Conservation (phyloP, 2,797 vertebrate genomes). For the Spea hammondii region DNA sequence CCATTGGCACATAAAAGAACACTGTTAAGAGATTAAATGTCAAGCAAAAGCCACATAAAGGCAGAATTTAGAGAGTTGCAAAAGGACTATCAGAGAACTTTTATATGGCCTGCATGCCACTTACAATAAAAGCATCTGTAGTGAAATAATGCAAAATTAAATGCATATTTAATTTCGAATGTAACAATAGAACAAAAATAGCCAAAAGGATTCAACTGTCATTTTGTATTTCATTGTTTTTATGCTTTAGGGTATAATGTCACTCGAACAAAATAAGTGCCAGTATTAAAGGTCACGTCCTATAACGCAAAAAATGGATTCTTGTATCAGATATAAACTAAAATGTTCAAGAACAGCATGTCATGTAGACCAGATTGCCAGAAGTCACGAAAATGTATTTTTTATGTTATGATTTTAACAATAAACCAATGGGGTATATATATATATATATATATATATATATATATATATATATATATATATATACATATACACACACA, state of each 20-base stretch:
- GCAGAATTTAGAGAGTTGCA: constrained; percentile 58
- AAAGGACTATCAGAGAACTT: constrained; percentile 58
- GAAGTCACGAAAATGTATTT: no score
- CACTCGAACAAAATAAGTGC: constrained; percentile 39
- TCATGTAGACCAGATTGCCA: no score
- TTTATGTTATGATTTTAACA: no score
- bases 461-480: no score
- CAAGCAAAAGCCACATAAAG: constrained; percentile 64
- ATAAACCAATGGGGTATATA: no score
- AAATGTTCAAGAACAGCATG: no score
- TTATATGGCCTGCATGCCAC: constrained; percentile 52
- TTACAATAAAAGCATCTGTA: constrained; percentile 53
- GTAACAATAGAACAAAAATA: constrained; percentile 49
- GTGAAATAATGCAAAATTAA: constrained; percentile 49
- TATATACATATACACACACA: no score
- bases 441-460: no score
- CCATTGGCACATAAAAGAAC: constrained; percentile 65
- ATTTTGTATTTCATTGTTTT: constrained; percentile 37
- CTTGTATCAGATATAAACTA: neutral
- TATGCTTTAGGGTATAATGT: constrained; percentile 49
- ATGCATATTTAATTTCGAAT: constrained; percentile 17
- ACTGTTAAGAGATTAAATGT: constrained; percentile 64
- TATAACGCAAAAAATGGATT: constrained; percentile 27
- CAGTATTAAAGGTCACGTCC: constrained; percentile 53
- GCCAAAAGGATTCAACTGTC: constrained; percentile 44